phyloP scores from a whole-genome alignment of 1,140 invertebrate genomes.

The Bombus polaris region DNA sequence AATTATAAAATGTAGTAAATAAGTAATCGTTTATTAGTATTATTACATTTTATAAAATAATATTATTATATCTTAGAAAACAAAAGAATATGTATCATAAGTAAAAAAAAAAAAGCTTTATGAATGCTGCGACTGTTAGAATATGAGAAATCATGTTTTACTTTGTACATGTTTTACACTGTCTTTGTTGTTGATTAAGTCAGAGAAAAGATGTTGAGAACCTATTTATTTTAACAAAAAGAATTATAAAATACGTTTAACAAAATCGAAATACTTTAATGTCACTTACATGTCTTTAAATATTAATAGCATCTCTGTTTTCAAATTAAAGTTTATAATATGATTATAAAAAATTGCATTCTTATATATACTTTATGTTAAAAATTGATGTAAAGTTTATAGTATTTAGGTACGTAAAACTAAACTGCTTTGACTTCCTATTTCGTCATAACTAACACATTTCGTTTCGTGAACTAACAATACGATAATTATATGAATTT shows the following conservation, averaged over 20 bases:
- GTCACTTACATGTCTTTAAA: no score
- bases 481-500: constrained; percentile 17
- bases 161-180: neutral
- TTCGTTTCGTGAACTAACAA: constrained; percentile 7
- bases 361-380: neutral
- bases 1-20: constrained; percentile 19
- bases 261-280: neutral
- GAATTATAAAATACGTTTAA: neutral
- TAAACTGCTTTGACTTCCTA: neutral
- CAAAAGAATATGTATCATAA: neutral
- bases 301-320: neutral
- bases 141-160: neutral
- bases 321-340: neutral
- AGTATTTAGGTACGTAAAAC: neutral
- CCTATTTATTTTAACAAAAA: neutral
- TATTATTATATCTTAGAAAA: neutral
- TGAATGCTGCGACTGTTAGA: neutral
- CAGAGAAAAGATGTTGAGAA: neutral
- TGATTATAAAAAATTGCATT: neutral
- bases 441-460: neutral
- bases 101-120: no score
- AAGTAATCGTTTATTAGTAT: constrained; percentile 29
- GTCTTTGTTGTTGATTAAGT: neutral
- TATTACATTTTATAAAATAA: constrained; percentile 24
- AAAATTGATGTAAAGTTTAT: no score